phyloP scores from a whole-genome alignment of 2,888 invertebrate species.

The Trichacis sp. region DNA sequence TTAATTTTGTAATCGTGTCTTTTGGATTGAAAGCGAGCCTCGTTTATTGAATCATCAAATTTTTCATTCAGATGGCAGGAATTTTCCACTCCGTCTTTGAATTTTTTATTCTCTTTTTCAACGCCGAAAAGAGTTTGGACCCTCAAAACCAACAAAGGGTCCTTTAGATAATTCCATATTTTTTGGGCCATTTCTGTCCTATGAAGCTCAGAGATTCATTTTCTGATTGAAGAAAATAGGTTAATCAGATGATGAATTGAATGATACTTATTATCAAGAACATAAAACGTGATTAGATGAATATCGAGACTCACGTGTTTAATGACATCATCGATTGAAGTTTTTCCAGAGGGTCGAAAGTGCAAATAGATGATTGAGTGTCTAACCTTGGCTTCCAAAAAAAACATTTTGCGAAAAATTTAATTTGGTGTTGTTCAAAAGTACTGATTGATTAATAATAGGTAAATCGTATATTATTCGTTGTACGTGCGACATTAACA shows the following conservation, averaged over 20 bases:
- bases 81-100: conserved; percentile 16
- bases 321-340: neutral
- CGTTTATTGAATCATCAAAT: conserved; percentile 43
- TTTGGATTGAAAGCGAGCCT: conserved; percentile 64
- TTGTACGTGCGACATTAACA: too few relatives aligned
- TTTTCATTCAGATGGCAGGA: conserved; percentile 11
- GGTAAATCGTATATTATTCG: too few relatives aligned
- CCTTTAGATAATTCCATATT: conserved; percentile 74
- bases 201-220: neutral
- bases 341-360: neutral
- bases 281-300: too few relatives aligned
- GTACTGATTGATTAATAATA: too few relatives aligned
- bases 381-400: too few relatives aligned
- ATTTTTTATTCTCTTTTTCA: conserved; percentile 63
- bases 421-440: too few relatives aligned
- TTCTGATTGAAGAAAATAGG: too few relatives aligned
- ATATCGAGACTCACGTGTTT: neutral
- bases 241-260: too few relatives aligned
- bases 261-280: too few relatives aligned
- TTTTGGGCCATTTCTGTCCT: conserved; percentile 46
- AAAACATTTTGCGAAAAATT: too few relatives aligned
- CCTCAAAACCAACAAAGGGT: conserved; percentile 80
- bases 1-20: conserved; percentile 72
- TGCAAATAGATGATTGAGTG: neutral
- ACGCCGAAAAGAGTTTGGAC: conserved; percentile 87